These are phyloP conservation scores for Pollenia griseotomentosa DNA, from an alignment of 2,888 invertebrate species.

Conservation along the genomic window DNA sequence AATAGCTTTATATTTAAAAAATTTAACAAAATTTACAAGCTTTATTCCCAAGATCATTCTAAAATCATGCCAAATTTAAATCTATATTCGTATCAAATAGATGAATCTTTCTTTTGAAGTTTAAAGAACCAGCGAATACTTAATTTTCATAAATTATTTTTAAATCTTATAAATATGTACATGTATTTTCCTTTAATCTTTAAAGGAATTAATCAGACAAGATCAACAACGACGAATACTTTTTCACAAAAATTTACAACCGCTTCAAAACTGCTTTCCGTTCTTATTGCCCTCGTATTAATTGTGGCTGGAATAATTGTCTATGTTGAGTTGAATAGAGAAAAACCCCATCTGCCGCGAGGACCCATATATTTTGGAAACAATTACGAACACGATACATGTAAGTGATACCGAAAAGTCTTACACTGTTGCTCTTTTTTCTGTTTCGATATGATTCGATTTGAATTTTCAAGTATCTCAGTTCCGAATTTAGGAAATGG, in stretches of 20 bases:
- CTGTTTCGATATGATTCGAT: conserved; percentile 33
- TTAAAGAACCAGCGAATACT: too few species aligned
- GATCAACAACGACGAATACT: conserved; percentile 73
- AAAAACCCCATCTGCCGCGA: conserved; percentile 54
- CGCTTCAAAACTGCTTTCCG: conserved; percentile 78
- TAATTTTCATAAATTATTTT: background rate
- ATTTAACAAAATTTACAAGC: too few species aligned
- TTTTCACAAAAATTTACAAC: conserved; percentile 77
- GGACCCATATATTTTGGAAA: conserved; percentile 82
- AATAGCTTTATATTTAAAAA: too few species aligned
- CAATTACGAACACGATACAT: conserved; percentile 82
- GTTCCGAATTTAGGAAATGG: conserved; percentile 84
- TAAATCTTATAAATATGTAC: background rate
- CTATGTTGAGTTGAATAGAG: conserved; percentile 79
- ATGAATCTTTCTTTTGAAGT: too few species aligned
- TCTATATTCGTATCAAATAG: too few species aligned
- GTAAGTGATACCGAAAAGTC: conserved; percentile 79
- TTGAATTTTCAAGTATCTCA: conserved; percentile 78
- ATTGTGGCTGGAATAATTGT: conserved; percentile 78
- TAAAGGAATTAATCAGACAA: conserved; percentile 78
- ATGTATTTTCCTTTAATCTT: conserved; percentile 13
- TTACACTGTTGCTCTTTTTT: background rate
- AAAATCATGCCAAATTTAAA: too few species aligned
- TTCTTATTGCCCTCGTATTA: conserved; percentile 78
- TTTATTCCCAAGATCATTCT: too few species aligned